These are phyloP conservation scores for Ostrea edulis DNA, from an alignment of 1,140 invertebrate genomes.

Conservation along the genomic window DNA sequence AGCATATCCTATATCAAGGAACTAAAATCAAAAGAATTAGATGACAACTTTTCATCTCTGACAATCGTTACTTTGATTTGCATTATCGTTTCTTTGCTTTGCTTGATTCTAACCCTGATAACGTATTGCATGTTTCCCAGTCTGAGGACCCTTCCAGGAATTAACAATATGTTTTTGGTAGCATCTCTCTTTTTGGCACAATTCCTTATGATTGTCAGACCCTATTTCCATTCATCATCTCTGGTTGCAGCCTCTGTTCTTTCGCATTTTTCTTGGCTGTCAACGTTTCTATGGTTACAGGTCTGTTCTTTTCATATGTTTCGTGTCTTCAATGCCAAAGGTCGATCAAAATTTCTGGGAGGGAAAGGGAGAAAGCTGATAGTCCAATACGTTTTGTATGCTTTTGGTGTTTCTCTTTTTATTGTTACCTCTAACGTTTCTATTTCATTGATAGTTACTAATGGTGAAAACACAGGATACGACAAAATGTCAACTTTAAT, in stretches of 20 bases:
- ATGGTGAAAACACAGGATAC: slow-evolving; percentile 24
- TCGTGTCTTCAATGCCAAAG: slow-evolving; percentile 39
- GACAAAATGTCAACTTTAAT: slow-evolving; percentile 36
- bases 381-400: slow-evolving; percentile 12
- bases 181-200: slow-evolving; percentile 65
- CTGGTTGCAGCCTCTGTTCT: no score
- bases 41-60: background rate
- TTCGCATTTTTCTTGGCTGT: slow-evolving; percentile 23
- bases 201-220: background rate
- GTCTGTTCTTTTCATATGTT: slow-evolving; percentile 63
- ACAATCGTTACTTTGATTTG: slow-evolving; percentile 43
- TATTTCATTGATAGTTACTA: background rate
- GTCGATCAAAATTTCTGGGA: background rate
- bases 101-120: slow-evolving; percentile 60
- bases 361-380: background rate
- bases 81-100: slow-evolving; percentile 59
- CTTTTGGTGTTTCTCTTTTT: slow-evolving; percentile 28
- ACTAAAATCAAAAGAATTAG: background rate
- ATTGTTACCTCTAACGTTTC: slow-evolving; percentile 40
- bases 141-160: slow-evolving; percentile 65
- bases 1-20: background rate
- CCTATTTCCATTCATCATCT: background rate
- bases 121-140: slow-evolving; percentile 62
- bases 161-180: slow-evolving; percentile 66
- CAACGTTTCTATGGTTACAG: slow-evolving; percentile 54